A percentile compares a stretch with the other conserved stretches of the same genome.
Conservation (phyloP, 2,888 invertebrate species). For the Camptogramma bilineatum region DNA sequence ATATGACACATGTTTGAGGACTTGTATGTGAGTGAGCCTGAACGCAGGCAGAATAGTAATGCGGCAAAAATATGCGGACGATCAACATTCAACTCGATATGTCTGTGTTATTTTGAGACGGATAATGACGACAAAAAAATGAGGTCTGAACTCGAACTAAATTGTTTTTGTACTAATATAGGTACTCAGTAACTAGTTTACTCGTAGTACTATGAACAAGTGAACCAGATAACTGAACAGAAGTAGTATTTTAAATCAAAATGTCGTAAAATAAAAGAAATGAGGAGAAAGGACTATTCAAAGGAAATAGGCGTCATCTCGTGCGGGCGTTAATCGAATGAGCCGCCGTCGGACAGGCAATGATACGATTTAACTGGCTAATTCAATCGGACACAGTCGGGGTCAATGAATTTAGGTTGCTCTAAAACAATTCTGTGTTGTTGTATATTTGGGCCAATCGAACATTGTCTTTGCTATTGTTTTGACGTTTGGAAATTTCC, state of each 20-base stretch:
- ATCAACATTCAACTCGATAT: conserved; percentile 47
- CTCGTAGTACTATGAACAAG: background rate
- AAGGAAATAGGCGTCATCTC: conserved; percentile 58
- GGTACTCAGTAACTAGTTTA: background rate
- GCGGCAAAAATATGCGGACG: conserved; percentile 53
- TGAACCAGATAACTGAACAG: conserved; percentile 1
- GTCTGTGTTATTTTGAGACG: conserved; percentile 42
- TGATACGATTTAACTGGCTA: conserved; percentile 83
- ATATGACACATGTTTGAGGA: conserved; percentile 77
- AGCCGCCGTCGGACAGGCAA: conserved; percentile 71
- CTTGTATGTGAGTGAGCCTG: conserved; percentile 56
- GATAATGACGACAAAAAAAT: conserved; percentile 27
- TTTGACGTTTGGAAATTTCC: background rate
- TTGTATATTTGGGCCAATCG: conserved; percentile 60
- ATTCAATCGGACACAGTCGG: conserved; percentile 77
- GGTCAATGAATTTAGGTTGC: conserved; percentile 78
- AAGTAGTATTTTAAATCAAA: conserved; percentile 8
- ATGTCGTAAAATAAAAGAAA: conserved; percentile 34
- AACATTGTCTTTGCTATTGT: conserved; percentile 11
- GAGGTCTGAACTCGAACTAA: conserved; percentile 13
- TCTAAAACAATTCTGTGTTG: conserved; percentile 58
- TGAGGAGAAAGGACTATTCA: conserved; percentile 53
- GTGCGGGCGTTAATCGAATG: conserved; percentile 74
- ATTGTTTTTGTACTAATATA: background rate
- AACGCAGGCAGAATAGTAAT: conserved; percentile 62